These are phyloP conservation scores for Omphaloscelis lunosa DNA, from an alignment of 2,888 invertebrate species.

Conservation along the genomic window DNA sequence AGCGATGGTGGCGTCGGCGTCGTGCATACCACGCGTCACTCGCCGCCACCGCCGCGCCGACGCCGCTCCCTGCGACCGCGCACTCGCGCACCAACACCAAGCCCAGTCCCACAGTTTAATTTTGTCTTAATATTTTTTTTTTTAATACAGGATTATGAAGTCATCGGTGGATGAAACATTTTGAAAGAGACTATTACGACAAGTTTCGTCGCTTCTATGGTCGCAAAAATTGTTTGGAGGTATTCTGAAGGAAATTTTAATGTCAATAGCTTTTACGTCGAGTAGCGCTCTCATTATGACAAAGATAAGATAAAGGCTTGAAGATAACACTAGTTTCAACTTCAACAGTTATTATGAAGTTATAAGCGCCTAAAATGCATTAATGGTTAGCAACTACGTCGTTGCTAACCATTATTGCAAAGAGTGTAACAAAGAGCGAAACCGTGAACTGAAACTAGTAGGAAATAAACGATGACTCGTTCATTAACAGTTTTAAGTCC, in stretches of 20 bases:
- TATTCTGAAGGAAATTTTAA: conserved; percentile 8
- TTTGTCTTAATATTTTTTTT: conserved; percentile 35
- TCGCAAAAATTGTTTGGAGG: conserved; percentile 5
- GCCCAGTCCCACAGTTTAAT: conserved; percentile 55
- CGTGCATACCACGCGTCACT: conserved; percentile 61
- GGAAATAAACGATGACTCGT: conserved; percentile 54
- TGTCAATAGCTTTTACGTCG: conserved; percentile 8
- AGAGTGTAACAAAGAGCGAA: conserved; percentile 5
- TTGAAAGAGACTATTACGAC: not conserved
- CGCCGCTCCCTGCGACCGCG: conserved; percentile 55
- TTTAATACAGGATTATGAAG: conserved; percentile 25
- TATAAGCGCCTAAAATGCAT: conserved; percentile 10
- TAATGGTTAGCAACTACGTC: not conserved
- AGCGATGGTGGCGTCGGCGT: conserved; percentile 78
- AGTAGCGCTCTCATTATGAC: conserved; percentile 15
- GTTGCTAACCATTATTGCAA: no score
- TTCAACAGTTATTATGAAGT: conserved; percentile 6
- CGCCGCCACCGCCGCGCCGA: conserved; percentile 49
- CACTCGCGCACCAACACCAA: conserved; percentile 38
- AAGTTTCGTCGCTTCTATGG: not conserved
- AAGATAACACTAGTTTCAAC: conserved; percentile 29
- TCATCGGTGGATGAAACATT: conserved; percentile 8
- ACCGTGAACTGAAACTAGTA: conserved; percentile 27
- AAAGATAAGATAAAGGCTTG: conserved; percentile 56
- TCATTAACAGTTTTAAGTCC: conserved; percentile 62